Percentiles rank a stretch among this genome's conserved stretches.
Evolutionary conservation across 2,113 vertebrate species (phyloP).

Genomic region (Ardeotis arabs): DNA sequence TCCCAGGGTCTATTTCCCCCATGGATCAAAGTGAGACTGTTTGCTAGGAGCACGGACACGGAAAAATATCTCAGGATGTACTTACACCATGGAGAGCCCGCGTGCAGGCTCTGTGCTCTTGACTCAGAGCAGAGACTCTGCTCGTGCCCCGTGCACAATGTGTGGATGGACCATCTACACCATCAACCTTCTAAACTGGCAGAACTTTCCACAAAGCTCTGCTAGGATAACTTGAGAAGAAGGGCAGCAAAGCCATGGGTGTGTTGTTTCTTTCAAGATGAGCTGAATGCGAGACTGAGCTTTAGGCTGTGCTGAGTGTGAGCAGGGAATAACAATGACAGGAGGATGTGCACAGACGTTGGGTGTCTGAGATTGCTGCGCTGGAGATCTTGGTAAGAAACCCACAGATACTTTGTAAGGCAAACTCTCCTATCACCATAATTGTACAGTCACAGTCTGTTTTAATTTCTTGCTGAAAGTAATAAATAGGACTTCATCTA

Average conservation of each 20-base stretch:
- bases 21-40: conserved; percentile 30
- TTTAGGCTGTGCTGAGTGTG: not conserved
- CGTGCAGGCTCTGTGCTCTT: not conserved
- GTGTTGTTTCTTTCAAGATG: not conserved
- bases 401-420: not conserved
- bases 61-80: not conserved
- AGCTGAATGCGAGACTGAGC: not conserved
- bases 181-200: not conserved
- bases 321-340: not conserved
- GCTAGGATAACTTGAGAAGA: not conserved
- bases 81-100: not conserved
- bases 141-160: not conserved
- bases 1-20: conserved; percentile 7
- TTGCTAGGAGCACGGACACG: conserved; percentile 17
- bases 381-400: not conserved
- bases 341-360: not conserved
- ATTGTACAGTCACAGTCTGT: accelerated
- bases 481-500: not conserved
- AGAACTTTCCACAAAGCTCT: not conserved
- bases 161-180: not conserved
- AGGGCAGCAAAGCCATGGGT: not conserved
- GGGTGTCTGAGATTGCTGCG: not conserved
- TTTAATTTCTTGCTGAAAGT: not conserved
- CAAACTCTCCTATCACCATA: not conserved
- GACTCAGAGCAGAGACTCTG: not conserved